A percentile compares a stretch with the other conserved stretches of the same genome.
Conservation (phyloP, 2,888 invertebrate species). For the Parnassius smintheus region DNA sequence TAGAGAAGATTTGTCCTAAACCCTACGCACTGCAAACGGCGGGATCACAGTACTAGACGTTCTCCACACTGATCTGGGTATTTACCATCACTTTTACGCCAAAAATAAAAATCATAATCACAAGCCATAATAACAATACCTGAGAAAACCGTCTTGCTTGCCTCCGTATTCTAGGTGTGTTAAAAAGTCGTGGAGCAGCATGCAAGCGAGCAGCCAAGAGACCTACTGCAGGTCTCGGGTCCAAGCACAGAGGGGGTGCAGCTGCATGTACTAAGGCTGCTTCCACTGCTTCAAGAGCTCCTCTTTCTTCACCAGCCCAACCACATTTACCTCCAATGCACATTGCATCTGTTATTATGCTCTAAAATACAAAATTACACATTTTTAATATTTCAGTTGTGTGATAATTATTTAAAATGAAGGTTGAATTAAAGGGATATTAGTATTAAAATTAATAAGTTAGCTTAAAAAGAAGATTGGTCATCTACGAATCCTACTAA, state of each 20-base stretch:
- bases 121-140: conserved; percentile 52
- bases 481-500: too few relatives aligned
- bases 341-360: conserved; percentile 84
- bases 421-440: too few relatives aligned
- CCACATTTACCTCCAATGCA: conserved; percentile 77
- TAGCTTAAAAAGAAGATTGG: too few relatives aligned
- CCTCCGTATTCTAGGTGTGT: conserved; percentile 86
- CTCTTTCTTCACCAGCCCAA: conserved; percentile 89
- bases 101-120: too few relatives aligned
- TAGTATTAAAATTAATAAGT: too few relatives aligned
- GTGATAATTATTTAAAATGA: background rate
- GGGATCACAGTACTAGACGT: too few relatives aligned
- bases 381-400: too few relatives aligned
- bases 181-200: conserved; percentile 86
- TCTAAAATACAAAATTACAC: conserved; percentile 55
- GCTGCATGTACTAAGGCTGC: conserved; percentile 92
- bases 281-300: conserved; percentile 84
- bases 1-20: too few relatives aligned
- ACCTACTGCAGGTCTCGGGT: conserved; percentile 92
- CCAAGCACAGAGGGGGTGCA: conserved; percentile 92
- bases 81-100: too few relatives aligned
- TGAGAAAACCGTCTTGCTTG: conserved; percentile 90
- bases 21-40: too few relatives aligned
- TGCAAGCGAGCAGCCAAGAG: conserved; percentile 88
- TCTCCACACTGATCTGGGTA: too few relatives aligned